Percentiles rank a stretch among this genome's conserved stretches.
These are phyloP conservation scores for Melieria crassipennis DNA, from an alignment of 2,888 invertebrate genomes.

Conservation along the genomic window DNA sequence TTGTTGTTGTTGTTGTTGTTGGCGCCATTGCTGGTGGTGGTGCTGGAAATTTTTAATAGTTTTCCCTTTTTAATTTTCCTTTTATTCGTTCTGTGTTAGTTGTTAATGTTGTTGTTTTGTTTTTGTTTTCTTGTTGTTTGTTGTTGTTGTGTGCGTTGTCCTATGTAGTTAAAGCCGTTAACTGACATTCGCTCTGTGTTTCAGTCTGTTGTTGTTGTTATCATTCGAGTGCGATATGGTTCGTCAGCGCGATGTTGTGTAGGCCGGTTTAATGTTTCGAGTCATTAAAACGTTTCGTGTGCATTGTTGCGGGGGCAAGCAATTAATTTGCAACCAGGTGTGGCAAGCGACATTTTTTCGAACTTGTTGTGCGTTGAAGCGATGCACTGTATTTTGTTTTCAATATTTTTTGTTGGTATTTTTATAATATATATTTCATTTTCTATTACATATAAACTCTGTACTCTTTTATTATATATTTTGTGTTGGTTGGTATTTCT, in stretches of 20 bases:
- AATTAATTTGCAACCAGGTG: constrained; percentile 38
- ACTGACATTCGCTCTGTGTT: too few relatives aligned
- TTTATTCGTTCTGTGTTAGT: constrained; percentile 26
- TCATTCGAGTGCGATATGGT: too few relatives aligned
- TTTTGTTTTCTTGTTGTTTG: neutral
- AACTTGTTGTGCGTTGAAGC: neutral
- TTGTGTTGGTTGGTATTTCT: too few relatives aligned
- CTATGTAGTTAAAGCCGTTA: neutral
- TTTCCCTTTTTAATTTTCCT: constrained; percentile 35
- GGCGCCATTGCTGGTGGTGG: constrained; percentile 14
- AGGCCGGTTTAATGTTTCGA: constrained; percentile 34
- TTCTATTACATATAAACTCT: too few relatives aligned
- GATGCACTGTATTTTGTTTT: too few relatives aligned
- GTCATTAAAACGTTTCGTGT: constrained; percentile 36
- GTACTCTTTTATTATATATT: too few relatives aligned
- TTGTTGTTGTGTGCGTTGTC: neutral
- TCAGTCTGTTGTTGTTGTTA: too few relatives aligned
- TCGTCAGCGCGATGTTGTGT: constrained; percentile 23
- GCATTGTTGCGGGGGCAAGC: constrained; percentile 26
- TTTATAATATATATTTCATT: too few relatives aligned
- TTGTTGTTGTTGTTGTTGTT: constrained; percentile 1
- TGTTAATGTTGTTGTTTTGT: constrained; percentile 3
- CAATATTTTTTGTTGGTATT: too few relatives aligned
- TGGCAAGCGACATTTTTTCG: constrained; percentile 22
- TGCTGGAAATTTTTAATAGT: constrained; percentile 44